These are phyloP conservation scores for Volucella bombylans DNA, from an alignment of 2,888 invertebrate genomes.

Conservation along the genomic window DNA sequence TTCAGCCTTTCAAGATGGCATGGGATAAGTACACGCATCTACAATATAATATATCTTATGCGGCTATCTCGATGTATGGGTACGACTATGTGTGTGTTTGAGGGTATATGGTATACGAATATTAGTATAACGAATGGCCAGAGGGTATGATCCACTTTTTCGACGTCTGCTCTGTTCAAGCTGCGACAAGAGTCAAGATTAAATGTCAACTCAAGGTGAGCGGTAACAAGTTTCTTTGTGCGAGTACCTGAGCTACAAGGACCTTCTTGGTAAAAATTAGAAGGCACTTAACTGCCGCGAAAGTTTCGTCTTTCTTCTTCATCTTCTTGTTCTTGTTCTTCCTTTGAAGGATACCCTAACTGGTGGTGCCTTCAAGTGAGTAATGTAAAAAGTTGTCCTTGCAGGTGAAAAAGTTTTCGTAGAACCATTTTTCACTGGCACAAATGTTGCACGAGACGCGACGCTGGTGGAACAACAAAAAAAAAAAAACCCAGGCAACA, in stretches of 20 bases:
- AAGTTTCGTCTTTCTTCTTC: slow-evolving; percentile 54
- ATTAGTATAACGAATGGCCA: slow-evolving; percentile 54
- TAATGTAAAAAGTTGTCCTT: slow-evolving; percentile 73
- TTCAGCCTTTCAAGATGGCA: slow-evolving; percentile 31
- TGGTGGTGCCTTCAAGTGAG: slow-evolving; percentile 29
- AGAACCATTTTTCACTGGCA: slow-evolving; percentile 64
- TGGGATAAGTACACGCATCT: slow-evolving; percentile 43
- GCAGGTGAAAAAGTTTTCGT: slow-evolving; percentile 64
- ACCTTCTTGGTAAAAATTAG: slow-evolving; percentile 64
- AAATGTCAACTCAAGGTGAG: slow-evolving; percentile 74
- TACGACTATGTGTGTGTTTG: slow-evolving; percentile 1
- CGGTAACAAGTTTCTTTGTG: slow-evolving; percentile 64
- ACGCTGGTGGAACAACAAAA: background rate
- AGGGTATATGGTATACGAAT: background rate
- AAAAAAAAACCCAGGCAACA: slow-evolving; percentile 17
- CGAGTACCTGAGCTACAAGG: slow-evolving; percentile 46
- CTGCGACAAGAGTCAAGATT: slow-evolving; percentile 72
- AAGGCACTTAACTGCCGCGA: slow-evolving; percentile 73
- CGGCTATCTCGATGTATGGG: background rate
- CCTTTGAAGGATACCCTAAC: background rate
- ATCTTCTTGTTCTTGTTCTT: slow-evolving; percentile 5
- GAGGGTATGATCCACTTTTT: slow-evolving; percentile 69
- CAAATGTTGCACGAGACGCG: slow-evolving; percentile 53
- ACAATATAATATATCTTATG: slow-evolving; percentile 27
- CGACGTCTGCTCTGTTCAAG: slow-evolving; percentile 42